Conservation (phyloP, 2,888 invertebrate genomes). For the Polylopha cassiicola region DNA sequence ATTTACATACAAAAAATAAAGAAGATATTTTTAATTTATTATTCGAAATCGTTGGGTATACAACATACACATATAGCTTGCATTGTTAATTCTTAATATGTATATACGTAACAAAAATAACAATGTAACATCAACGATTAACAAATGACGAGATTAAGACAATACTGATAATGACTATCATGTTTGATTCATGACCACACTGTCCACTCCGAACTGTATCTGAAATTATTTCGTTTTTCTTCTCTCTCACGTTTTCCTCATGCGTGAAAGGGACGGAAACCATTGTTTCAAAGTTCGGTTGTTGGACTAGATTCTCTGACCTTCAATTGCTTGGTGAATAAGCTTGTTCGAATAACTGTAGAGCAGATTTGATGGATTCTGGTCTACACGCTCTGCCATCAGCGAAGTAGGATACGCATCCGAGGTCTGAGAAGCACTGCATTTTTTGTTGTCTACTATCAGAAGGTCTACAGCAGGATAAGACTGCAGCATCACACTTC, state of each 20-base stretch:
- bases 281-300: too few species aligned
- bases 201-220: too few species aligned
- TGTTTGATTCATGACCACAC: too few species aligned
- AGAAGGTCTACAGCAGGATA: constrained; percentile 46
- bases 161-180: constrained; percentile 41
- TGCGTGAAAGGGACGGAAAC: too few species aligned
- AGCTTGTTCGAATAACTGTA: constrained; percentile 40
- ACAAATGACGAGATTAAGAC: constrained; percentile 17
- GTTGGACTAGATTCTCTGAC: too few species aligned
- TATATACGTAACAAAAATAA: constrained; percentile 3
- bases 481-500: constrained; percentile 49
- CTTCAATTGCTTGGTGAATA: constrained; percentile 45
- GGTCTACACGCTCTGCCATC: constrained; percentile 39
- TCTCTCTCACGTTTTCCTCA: too few species aligned
- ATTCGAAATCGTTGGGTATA: too few species aligned
- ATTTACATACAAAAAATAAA: too few species aligned
- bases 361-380: constrained; percentile 35
- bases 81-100: too few species aligned
- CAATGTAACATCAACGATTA: constrained; percentile 22
- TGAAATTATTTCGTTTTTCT: too few species aligned
- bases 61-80: too few species aligned
- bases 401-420: constrained; percentile 37
- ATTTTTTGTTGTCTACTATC: constrained; percentile 28
- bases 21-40: too few species aligned
- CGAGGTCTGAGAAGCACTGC: constrained; percentile 44